Percentiles rank a stretch among this genome's conserved stretches.
phyloP scores from a whole-genome alignment of 2,888 invertebrate genomes.

The Heliconius erato region DNA sequence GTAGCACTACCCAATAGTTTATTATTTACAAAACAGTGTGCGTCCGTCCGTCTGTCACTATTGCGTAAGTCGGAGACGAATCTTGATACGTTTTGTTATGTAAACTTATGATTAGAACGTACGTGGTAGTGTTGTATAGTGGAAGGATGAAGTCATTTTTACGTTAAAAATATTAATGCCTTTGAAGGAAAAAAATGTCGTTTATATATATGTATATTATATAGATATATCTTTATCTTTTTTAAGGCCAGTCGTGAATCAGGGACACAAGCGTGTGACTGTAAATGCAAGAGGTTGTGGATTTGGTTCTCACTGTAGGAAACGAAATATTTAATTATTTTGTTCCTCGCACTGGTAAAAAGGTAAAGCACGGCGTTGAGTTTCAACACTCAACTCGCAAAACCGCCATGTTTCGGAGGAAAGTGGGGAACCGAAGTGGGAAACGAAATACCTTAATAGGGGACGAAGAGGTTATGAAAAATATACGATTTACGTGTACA shows the following conservation, averaged over 20 bases:
- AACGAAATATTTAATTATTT: neutral
- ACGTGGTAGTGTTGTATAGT: neutral
- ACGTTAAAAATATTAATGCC: neutral
- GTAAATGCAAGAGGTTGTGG: neutral
- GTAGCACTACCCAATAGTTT: slow-evolving; percentile 14
- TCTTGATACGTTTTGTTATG: slow-evolving; percentile 38
- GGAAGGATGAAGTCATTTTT: neutral
- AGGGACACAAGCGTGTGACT: neutral
- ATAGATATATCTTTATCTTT: neutral
- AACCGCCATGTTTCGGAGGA: too few relatives aligned
- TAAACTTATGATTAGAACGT: slow-evolving; percentile 34
- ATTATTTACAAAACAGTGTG: slow-evolving; percentile 46
- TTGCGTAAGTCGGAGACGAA: slow-evolving; percentile 37
- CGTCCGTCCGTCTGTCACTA: slow-evolving; percentile 27
- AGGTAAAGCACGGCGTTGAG: too few relatives aligned
- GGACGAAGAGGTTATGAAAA: too few relatives aligned
- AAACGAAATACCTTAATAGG: too few relatives aligned
- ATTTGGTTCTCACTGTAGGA: neutral
- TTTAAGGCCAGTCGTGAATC: neutral
- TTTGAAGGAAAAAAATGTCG: neutral
- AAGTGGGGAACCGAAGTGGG: too few relatives aligned
- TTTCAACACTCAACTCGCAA: too few relatives aligned
- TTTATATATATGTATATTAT: too few relatives aligned
- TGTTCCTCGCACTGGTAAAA: too few relatives aligned
- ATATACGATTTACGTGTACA: too few relatives aligned